phyloP scores from a whole-genome alignment of 2,113 vertebrate genomes.

The Heterochromis multidens region DNA sequence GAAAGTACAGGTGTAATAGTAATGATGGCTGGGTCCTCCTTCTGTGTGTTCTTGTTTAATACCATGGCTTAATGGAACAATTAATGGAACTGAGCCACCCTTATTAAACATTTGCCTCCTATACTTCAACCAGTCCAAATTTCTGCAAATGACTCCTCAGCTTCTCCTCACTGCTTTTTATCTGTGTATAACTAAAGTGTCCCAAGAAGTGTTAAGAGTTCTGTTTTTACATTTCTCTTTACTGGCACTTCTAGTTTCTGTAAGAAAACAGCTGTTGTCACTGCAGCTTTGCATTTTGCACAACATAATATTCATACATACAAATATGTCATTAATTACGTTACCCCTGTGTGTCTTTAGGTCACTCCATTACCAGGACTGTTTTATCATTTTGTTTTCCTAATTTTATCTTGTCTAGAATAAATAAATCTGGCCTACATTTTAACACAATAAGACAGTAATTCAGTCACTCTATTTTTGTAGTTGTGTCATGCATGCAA shows the following conservation, averaged over 20 bases:
- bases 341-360: neutral
- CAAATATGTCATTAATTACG: neutral
- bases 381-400: neutral
- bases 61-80: neutral
- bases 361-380: neutral
- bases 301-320: neutral
- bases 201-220: fast-evolving
- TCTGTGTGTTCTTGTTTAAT: neutral
- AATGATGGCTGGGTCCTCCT: neutral
- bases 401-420: neutral
- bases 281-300: neutral
- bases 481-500: too few species aligned
- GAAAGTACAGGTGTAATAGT: neutral
- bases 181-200: neutral
- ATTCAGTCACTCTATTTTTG: too few species aligned
- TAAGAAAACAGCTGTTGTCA: neutral
- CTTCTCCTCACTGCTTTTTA: neutral
- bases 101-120: neutral
- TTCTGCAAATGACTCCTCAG: neutral
- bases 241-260: too few species aligned
- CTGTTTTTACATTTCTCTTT: neutral
- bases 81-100: neutral
- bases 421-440: neutral
- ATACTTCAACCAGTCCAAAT: neutral
- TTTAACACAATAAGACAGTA: too few species aligned